Evolutionary conservation across 2,113 vertebrate species (phyloP).

Genomic region (Tragulus kanchil): DNA sequence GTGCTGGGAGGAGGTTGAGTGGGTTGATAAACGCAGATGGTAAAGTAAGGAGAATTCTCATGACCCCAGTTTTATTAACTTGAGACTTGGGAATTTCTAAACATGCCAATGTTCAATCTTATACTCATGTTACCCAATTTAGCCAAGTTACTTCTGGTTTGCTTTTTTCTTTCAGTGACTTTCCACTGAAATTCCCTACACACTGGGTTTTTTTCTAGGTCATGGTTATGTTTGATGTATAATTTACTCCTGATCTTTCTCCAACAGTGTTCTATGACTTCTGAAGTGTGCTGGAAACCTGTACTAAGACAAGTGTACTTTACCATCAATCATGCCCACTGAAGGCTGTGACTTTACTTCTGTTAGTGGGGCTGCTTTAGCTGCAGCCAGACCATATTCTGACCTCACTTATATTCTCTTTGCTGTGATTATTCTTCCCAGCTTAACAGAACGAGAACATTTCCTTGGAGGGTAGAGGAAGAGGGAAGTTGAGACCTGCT

Average conservation of each 20-base stretch:
- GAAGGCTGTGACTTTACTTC: not conserved
- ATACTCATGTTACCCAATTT: constrained; percentile 51
- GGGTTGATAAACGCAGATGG: not conserved
- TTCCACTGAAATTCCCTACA: constrained; percentile 41
- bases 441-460: not conserved
- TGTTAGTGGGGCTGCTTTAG: not conserved
- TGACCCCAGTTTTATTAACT: constrained; percentile 63
- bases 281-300: not conserved
- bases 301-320: not conserved
- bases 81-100: constrained; percentile 63
- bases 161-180: constrained; percentile 57
- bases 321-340: not conserved
- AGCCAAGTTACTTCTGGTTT: constrained; percentile 52
- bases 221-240: not conserved
- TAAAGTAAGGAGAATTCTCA: constrained; percentile 69
- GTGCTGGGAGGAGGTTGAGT: not conserved
- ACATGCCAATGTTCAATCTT: constrained; percentile 62
- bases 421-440: not conserved
- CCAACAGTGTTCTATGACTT: not conserved
- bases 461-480: not conserved
- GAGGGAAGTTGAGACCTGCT: not conserved
- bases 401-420: not conserved
- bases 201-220: constrained; percentile 45
- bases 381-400: not conserved
- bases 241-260: constrained; percentile 44